Percentiles rank a stretch among this genome's conserved stretches.
Evolutionary conservation across 2,797 vertebrate genomes (phyloP).

Genomic region (Urophycis tenuis): DNA sequence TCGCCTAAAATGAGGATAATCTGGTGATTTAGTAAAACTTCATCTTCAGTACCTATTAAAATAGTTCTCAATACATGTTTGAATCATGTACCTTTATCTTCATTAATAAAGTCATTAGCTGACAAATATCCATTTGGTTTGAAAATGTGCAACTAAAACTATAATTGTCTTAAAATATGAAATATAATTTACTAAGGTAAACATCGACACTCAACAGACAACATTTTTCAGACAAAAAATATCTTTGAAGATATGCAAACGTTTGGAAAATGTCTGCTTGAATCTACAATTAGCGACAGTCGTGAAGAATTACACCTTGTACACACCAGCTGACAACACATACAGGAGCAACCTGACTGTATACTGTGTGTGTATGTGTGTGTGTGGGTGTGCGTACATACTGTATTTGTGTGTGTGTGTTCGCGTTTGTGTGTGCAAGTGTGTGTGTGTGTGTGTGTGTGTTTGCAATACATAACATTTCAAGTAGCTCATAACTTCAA

Average conservation of each 20-base stretch:
- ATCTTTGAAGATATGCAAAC: slow-evolving; percentile 11
- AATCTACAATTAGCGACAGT: slow-evolving; percentile 35
- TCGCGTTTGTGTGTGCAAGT: background rate
- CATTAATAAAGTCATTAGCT: slow-evolving; percentile 63
- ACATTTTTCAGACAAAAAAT: slow-evolving; percentile 36
- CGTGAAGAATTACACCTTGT: slow-evolving; percentile 45
- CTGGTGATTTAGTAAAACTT: slow-evolving; percentile 22
- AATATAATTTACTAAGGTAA: slow-evolving; percentile 40
- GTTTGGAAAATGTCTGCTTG: background rate
- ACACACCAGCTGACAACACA: slow-evolving; percentile 49
- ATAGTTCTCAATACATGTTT: slow-evolving; percentile 35
- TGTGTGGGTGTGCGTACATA: background rate
- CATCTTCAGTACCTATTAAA: slow-evolving; percentile 43
- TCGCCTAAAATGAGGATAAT: slow-evolving; percentile 7
- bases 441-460: background rate
- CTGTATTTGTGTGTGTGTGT: background rate
- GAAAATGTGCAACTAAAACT: slow-evolving; percentile 47
- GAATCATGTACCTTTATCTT: slow-evolving; percentile 24
- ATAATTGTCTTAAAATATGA: slow-evolving; percentile 44
- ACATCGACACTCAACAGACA: slow-evolving; percentile 40
- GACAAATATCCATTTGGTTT: slow-evolving; percentile 46
- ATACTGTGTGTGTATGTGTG: slow-evolving; percentile 39
- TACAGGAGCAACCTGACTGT: slow-evolving; percentile 58
- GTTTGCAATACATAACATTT: background rate
- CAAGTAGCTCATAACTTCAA: too few species aligned